These are phyloP conservation scores for Cynocephalus volans DNA, from an alignment of 2,113 vertebrate genomes.

Conservation along the genomic window DNA sequence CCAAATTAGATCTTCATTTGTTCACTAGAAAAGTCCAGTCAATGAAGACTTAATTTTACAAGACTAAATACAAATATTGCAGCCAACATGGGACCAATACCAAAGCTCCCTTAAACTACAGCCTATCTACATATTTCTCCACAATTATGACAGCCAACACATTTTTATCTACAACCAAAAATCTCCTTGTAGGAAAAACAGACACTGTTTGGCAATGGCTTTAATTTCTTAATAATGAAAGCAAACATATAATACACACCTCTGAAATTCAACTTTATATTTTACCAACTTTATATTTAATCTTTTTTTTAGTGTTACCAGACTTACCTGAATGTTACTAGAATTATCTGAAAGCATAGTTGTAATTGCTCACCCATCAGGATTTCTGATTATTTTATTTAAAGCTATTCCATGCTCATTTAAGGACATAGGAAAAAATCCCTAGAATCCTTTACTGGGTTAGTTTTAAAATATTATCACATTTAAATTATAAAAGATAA, in stretches of 20 bases:
- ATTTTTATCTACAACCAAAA: constrained; percentile 52
- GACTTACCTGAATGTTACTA: constrained; percentile 60
- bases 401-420: constrained; percentile 65
- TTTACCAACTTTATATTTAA: constrained; percentile 55
- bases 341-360: constrained; percentile 69
- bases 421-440: constrained; percentile 37
- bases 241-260: background rate
- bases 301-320: constrained; percentile 43
- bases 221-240: constrained; percentile 1
- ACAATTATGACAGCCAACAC: background rate
- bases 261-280: constrained; percentile 58
- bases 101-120: background rate
- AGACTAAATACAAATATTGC: background rate
- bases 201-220: background rate
- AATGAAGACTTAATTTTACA: constrained; percentile 58
- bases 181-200: constrained; percentile 10
- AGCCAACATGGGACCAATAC: background rate
- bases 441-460: constrained; percentile 18
- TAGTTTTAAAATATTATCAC: background rate
- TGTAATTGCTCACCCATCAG: constrained; percentile 64
- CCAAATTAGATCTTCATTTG: constrained; percentile 41
- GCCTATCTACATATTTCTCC: background rate
- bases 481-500: constrained; percentile 57
- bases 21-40: constrained; percentile 30
- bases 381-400: constrained; percentile 77